These are phyloP conservation scores for Gryon sp. DNA, from an alignment of 1,140 invertebrate genomes.

Conservation along the genomic window DNA sequence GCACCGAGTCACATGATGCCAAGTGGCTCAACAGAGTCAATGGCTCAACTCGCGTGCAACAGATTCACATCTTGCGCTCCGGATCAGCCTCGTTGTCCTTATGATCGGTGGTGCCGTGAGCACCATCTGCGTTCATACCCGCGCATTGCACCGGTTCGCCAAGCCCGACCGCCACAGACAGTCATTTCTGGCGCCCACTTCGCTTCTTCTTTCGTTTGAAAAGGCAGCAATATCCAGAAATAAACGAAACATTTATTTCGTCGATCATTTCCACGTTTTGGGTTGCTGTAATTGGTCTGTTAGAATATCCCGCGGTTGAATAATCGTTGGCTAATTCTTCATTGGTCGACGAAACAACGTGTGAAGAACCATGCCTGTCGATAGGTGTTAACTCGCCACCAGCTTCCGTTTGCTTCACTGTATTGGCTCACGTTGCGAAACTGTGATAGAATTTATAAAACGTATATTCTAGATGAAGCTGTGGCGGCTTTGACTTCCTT, in stretches of 20 bases:
- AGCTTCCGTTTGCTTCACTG: too few species aligned
- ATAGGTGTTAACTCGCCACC: too few species aligned
- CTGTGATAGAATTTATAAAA: too few species aligned
- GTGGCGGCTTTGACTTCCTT: too few species aligned
- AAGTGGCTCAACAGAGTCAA: conserved; percentile 84
- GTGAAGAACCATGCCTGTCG: too few species aligned
- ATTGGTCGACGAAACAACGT: conserved; percentile 98
- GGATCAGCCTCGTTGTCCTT: conserved; percentile 70
- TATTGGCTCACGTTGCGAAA: too few species aligned
- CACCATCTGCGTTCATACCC: conserved; percentile 69
- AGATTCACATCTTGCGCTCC: too few species aligned
- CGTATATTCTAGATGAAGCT: too few species aligned
- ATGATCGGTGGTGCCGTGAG: conserved; percentile 40
- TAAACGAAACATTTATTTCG: conserved; percentile 87
- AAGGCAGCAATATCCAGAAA: conserved; percentile 96
- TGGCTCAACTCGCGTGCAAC: too few species aligned
- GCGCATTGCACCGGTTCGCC: conserved; percentile 75
- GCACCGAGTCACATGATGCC: conserved; percentile 84
- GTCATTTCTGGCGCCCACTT: conserved; percentile 89
- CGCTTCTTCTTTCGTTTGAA: conserved; percentile 99
- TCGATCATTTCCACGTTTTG: conserved; percentile 95
- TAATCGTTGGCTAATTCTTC: conserved; percentile 97
- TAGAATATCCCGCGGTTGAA: conserved; percentile 96
- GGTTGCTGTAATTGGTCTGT: conserved; percentile 95
- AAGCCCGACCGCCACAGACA: conserved; percentile 76